Evolutionary conservation across 2,888 invertebrate species (phyloP).

Genomic region (Nebria salina): DNA sequence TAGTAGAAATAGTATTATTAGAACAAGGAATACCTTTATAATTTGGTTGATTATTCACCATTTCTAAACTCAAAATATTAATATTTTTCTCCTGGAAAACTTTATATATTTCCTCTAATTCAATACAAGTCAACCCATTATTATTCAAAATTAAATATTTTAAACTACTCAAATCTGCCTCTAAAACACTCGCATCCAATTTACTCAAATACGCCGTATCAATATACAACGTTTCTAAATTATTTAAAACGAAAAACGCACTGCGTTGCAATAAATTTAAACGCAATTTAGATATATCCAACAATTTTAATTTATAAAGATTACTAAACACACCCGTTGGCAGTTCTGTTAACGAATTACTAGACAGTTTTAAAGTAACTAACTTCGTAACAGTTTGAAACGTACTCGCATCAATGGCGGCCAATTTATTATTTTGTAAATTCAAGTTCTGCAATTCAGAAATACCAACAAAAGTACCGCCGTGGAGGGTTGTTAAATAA

Average conservation of each 20-base stretch:
- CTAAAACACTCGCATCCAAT: slow-evolving; percentile 18
- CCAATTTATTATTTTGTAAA: slow-evolving; percentile 74
- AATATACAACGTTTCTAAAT: slow-evolving; percentile 27
- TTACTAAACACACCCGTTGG: slow-evolving; percentile 73
- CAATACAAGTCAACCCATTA: slow-evolving; percentile 17
- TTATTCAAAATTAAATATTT: slow-evolving; percentile 28
- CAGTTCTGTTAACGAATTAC: slow-evolving; percentile 73
- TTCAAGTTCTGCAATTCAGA: slow-evolving; percentile 73
- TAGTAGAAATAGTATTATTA: neutral
- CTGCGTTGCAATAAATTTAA: slow-evolving; percentile 14
- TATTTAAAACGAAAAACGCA: slow-evolving; percentile 16
- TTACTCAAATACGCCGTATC: slow-evolving; percentile 26
- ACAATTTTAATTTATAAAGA: slow-evolving; percentile 20
- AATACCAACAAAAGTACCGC: slow-evolving; percentile 24
- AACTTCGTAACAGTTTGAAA: slow-evolving; percentile 73
- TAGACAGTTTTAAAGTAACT: slow-evolving; percentile 77
- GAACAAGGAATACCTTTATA: neutral
- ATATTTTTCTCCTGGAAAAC: slow-evolving; percentile 8
- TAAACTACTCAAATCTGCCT: slow-evolving; percentile 29
- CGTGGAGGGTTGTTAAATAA: slow-evolving; percentile 6
- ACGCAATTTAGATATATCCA: slow-evolving; percentile 29
- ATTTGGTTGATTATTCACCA: too few species aligned
- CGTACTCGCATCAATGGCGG: slow-evolving; percentile 68
- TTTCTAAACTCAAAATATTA: slow-evolving; percentile 3
- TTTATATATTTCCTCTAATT: slow-evolving; percentile 4